Conservation (phyloP, 2,797 vertebrate species). For the Gorsachius magnificus region DNA sequence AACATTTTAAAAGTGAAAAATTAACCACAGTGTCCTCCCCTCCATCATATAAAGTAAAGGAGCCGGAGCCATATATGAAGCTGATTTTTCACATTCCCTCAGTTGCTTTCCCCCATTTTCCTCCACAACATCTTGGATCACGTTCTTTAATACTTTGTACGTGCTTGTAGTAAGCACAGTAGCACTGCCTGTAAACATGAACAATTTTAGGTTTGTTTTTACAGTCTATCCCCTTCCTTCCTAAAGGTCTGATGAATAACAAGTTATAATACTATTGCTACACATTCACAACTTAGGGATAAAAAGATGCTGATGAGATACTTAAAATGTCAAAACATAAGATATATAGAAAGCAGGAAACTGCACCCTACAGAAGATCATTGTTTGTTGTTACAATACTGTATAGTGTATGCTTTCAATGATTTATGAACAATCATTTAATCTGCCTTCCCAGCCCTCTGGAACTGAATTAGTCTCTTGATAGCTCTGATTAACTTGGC, state of each 20-base stretch:
- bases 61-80: neutral
- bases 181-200: neutral
- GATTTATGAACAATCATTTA: constrained; percentile 4
- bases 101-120: neutral
- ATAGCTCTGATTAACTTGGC: constrained; percentile 49
- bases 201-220: constrained; percentile 32
- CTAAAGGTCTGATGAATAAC: constrained; percentile 25
- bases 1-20: neutral
- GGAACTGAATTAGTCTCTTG: constrained; percentile 43
- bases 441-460: constrained; percentile 42
- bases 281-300: neutral
- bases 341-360: constrained; percentile 26
- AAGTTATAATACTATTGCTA: neutral
- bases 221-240: constrained; percentile 38
- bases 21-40: neutral
- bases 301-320: constrained; percentile 27
- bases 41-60: neutral
- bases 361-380: constrained; percentile 28
- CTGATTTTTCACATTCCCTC: neutral
- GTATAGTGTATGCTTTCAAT: neutral
- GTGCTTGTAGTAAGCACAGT: neutral
- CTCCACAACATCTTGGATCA: neutral
- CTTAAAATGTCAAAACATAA: constrained; percentile 49
- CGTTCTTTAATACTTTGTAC: neutral
- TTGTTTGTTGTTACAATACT: constrained; percentile 5